phyloP scores from a whole-genome alignment of 1,140 invertebrate species.

The Rhopalosiphum padi region DNA sequence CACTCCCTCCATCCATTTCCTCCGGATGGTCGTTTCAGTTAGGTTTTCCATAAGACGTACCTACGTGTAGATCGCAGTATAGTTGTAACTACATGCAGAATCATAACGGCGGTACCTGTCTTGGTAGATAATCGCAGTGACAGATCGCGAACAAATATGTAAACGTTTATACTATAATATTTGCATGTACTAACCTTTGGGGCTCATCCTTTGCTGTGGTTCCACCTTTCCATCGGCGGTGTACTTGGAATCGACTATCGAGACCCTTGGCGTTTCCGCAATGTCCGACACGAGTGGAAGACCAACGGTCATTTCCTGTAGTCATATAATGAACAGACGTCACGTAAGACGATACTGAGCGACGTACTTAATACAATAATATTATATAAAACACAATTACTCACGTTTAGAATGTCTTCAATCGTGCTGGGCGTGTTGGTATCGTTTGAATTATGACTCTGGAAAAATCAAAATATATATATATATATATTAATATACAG shows the following conservation, averaged over 20 bases:
- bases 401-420: constrained; percentile 52
- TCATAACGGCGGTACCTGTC: neutral
- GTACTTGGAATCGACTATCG: constrained; percentile 49
- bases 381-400: neutral
- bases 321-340: neutral
- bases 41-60: no score
- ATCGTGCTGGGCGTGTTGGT: constrained; percentile 52
- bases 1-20: no score
- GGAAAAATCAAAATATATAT: neutral
- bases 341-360: neutral
- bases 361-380: neutral
- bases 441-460: constrained; percentile 47
- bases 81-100: neutral
- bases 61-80: neutral
- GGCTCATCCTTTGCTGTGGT: constrained; percentile 53
- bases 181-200: constrained; percentile 27
- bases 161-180: neutral
- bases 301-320: constrained; percentile 50
- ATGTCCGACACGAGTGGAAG: constrained; percentile 50
- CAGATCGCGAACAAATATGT: neutral
- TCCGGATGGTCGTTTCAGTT: no score
- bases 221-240: constrained; percentile 50
- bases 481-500: neutral
- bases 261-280: constrained; percentile 46
- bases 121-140: neutral